Conservation (phyloP, 2,113 vertebrate species). For the Tympanuchus pallidicinctus region DNA sequence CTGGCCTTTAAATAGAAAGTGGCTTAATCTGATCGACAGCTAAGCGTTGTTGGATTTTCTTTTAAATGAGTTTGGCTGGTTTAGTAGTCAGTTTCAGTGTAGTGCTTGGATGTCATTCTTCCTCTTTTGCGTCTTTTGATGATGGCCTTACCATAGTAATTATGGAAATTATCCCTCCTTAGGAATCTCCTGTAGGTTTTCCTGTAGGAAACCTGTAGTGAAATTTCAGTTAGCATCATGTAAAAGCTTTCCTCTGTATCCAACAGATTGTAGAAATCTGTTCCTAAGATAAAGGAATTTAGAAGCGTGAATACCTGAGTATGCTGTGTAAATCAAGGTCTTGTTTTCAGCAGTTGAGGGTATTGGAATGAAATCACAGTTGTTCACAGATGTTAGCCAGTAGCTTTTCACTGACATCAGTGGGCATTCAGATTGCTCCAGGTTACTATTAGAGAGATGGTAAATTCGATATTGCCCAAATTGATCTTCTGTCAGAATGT, state of each 20-base stretch:
- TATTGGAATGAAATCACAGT: background rate
- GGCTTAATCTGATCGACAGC: background rate
- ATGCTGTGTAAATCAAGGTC: background rate
- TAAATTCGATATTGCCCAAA: background rate
- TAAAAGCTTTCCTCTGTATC: background rate
- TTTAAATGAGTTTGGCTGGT: background rate
- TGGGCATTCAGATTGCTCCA: background rate
- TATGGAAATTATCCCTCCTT: background rate
- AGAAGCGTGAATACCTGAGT: background rate
- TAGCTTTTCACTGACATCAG: background rate
- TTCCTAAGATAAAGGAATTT: background rate
- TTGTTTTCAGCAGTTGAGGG: background rate
- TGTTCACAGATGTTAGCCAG: background rate
- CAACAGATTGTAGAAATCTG: background rate
- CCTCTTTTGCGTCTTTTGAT: background rate
- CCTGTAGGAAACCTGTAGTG: background rate
- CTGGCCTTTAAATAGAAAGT: background rate
- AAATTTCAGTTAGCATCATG: background rate
- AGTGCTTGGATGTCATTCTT: background rate
- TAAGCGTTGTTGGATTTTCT: background rate
- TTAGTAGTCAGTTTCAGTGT: background rate
- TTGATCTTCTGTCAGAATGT: background rate
- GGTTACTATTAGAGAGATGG: background rate
- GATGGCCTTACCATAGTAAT: background rate
- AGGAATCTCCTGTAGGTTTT: background rate